A percentile compares a stretch with the other conserved stretches of the same genome.
Evolutionary conservation across 2,113 vertebrate genomes (phyloP).

Genomic region (Chlamydotis undulata): DNA sequence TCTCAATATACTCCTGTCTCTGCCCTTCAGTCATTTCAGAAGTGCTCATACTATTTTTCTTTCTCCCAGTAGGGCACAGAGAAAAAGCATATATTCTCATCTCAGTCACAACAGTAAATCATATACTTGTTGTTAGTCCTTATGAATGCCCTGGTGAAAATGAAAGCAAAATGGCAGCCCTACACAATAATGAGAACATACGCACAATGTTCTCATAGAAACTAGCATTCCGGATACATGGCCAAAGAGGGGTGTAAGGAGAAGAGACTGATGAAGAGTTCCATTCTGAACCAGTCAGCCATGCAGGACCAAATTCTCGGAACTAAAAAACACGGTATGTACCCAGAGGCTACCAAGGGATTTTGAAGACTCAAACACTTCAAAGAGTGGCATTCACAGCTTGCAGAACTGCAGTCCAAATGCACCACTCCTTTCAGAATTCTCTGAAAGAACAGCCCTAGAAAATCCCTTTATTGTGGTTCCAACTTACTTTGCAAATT

Average conservation of each 20-base stretch:
- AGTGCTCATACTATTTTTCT: background rate
- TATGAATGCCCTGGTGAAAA: background rate
- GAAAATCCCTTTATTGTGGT: background rate
- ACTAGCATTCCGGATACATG: rapidly evolving
- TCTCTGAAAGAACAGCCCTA: background rate
- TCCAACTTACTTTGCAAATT: background rate
- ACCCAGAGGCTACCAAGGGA: background rate
- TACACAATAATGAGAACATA: background rate
- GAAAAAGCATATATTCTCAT: background rate
- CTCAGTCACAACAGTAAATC: background rate
- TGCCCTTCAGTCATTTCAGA: background rate
- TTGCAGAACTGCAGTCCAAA: background rate
- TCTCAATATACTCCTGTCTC: background rate
- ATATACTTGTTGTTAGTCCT: background rate
- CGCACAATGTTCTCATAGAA: rapidly evolving
- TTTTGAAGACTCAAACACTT: background rate
- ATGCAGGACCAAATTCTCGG: background rate
- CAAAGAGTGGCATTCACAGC: background rate
- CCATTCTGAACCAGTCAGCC: background rate
- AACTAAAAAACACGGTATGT: background rate
- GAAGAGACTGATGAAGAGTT: background rate
- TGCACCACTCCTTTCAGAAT: background rate
- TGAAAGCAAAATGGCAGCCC: background rate
- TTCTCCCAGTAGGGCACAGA: background rate
- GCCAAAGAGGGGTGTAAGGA: background rate